Conservation (phyloP, 2,113 vertebrate species). For the Cyanoderma ruficeps region DNA sequence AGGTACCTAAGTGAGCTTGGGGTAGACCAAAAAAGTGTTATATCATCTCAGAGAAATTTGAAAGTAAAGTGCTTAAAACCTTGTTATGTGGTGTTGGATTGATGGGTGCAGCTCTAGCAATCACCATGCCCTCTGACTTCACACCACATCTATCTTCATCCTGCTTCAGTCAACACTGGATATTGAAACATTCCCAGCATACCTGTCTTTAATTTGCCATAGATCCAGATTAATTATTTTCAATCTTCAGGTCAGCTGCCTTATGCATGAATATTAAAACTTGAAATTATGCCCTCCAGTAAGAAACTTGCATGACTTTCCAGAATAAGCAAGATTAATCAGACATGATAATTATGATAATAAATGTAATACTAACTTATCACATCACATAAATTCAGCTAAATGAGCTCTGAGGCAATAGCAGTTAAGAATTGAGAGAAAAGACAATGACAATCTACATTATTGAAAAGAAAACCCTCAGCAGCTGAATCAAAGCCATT, state of each 20-base stretch:
- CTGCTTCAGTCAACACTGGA: background rate
- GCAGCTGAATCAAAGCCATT: background rate
- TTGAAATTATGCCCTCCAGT: conserved; percentile 29
- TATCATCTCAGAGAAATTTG: background rate
- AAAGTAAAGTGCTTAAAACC: background rate
- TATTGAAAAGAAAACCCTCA: conserved; percentile 28
- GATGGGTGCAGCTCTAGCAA: background rate
- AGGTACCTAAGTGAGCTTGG: background rate
- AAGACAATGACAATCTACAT: background rate
- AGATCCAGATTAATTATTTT: conserved; percentile 19
- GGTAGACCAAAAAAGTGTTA: background rate
- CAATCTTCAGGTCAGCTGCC: background rate
- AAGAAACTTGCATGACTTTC: conserved; percentile 29
- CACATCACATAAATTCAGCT: conserved; percentile 29
- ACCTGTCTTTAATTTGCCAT: conserved; percentile 13
- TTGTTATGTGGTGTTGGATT: background rate
- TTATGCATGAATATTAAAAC: conserved; percentile 41
- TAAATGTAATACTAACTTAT: conserved; percentile 44
- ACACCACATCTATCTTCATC: background rate
- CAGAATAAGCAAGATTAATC: conserved; percentile 55
- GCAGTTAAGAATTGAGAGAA: background rate
- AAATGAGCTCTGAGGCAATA: conserved; percentile 28
- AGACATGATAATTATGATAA: conserved; percentile 43
- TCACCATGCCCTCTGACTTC: background rate
- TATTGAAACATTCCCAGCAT: background rate